Base-by-base conservation (phyloP, 2,797 vertebrate genomes). In the Hippopotamyrus pictus region DNA sequence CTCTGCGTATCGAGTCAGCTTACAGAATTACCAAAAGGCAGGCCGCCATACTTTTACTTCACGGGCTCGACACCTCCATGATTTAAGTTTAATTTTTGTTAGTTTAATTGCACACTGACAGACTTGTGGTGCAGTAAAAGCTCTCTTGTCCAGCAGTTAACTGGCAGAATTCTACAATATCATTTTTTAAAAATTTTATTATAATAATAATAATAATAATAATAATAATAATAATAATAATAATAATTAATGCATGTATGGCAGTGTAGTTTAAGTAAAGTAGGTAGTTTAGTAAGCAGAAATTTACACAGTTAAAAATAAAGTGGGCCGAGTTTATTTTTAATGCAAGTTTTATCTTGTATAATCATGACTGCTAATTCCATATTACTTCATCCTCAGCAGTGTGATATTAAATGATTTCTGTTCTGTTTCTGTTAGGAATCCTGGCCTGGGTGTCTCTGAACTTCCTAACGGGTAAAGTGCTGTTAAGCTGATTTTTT, bases 391-490 rank as follows among this genome's bases (percentile, higher is more conserved):
- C 37, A 5, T 69, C 62, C 25, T 14, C 9, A 41, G 89, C 88
- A 22, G 22, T 3, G 44, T 9, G 50, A 44, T 53, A 69, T 69
- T 14, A 33, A 69, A 69, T 69, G 73, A 57, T 84, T 69, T 90
- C 50, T 59, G 53, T 19, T 89, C 87, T 93, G 86, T 88, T 88
- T 91, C 89, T 91, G 92, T 90, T 91, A 99, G 99, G 99, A 92
- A 95, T 99, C 94, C 95, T 99, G 94, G 98, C 99, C 62, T 99
- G 99, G 99, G 95, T 99, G 91, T 96, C 98, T 89, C 91, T 99
- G 92, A 99, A 99, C 94, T 99, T 98, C 92, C 94, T 99, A 92
- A 98, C 97, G 96, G 98, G 99, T 98, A 95, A 93, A 94, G 59
- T 50, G 25, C 17, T 41, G 14, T 25, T 62, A 37, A 86, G 25